These are phyloP conservation scores for Campoletis raptor DNA, from an alignment of 2,888 invertebrate genomes.

Conservation along the genomic window DNA sequence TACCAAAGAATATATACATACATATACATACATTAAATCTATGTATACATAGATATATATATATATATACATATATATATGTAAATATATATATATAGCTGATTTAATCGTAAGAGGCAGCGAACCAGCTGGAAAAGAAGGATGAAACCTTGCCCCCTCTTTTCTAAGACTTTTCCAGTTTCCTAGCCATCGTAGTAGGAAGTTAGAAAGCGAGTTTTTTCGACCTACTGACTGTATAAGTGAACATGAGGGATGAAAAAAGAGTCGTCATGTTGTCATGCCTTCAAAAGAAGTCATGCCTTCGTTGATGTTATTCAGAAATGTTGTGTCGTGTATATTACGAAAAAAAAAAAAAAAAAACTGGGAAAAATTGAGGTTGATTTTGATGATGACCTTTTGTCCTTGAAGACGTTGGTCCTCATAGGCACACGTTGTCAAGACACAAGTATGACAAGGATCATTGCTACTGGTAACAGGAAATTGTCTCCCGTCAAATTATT, in stretches of 20 bases:
- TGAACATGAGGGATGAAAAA: slow-evolving; percentile 41
- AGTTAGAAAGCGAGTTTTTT: slow-evolving; percentile 60
- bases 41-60: slow-evolving; percentile 4
- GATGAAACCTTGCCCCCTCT: slow-evolving; percentile 19
- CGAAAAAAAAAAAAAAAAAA: background rate
- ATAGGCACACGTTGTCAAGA: background rate
- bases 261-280: too few relatives aligned
- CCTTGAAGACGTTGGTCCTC: background rate
- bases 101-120: slow-evolving; percentile 27
- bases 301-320: slow-evolving; percentile 4
- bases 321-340: slow-evolving; percentile 2
- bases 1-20: slow-evolving; percentile 4
- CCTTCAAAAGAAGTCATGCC: slow-evolving; percentile 11
- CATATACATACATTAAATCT: background rate
- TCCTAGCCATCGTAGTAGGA: slow-evolving; percentile 1
- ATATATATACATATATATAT: too few relatives aligned
- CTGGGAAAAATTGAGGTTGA: background rate
- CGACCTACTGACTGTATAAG: slow-evolving; percentile 54
- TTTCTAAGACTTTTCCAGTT: slow-evolving; percentile 7
- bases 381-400: background rate
- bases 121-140: slow-evolving; percentile 20
- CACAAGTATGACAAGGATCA: slow-evolving; percentile 2
- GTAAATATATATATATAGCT: slow-evolving; percentile 10
- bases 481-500: slow-evolving; percentile 34
- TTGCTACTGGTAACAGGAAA: background rate